phyloP scores from a whole-genome alignment of 2,888 invertebrate genomes.

The Hoplodrina ambigua region DNA sequence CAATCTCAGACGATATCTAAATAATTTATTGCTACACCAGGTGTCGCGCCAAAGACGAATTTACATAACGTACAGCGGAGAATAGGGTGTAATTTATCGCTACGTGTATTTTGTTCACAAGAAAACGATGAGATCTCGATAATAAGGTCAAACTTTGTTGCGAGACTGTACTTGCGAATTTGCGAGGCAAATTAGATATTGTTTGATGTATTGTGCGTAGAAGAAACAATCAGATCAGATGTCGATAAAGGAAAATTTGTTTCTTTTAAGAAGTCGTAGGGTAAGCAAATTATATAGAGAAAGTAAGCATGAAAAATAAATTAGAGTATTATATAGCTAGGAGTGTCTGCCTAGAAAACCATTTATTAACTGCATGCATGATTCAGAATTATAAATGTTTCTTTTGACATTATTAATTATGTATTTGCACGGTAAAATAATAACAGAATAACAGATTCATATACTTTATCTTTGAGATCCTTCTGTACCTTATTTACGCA shows the following conservation, averaged over 20 bases:
- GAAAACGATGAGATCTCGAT: slow-evolving; percentile 76
- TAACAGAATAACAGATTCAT: too few relatives aligned
- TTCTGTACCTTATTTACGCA: too few relatives aligned
- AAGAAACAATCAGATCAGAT: slow-evolving; percentile 20
- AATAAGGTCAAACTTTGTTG: slow-evolving; percentile 67
- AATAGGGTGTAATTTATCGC: slow-evolving; percentile 75
- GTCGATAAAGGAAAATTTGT: neutral
- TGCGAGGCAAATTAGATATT: slow-evolving; percentile 64
- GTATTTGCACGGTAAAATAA: too few relatives aligned
- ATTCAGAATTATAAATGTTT: too few relatives aligned
- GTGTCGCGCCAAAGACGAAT: slow-evolving; percentile 82
- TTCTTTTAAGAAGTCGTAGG: neutral
- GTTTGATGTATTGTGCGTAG: slow-evolving; percentile 38
- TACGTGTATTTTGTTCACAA: slow-evolving; percentile 75
- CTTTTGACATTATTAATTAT: too few relatives aligned
- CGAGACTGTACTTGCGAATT: slow-evolving; percentile 53
- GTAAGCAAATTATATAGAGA: neutral
- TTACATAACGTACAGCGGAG: slow-evolving; percentile 76
- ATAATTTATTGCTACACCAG: slow-evolving; percentile 85
- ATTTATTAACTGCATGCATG: too few relatives aligned
- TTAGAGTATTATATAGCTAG: neutral
- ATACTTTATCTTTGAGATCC: too few relatives aligned
- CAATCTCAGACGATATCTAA: slow-evolving; percentile 85
- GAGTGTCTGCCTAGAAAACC: neutral
- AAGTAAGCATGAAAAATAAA: neutral